These are phyloP conservation scores for Crocallis elinguaria DNA, from an alignment of 2,888 invertebrate species.

Conservation along the genomic window DNA sequence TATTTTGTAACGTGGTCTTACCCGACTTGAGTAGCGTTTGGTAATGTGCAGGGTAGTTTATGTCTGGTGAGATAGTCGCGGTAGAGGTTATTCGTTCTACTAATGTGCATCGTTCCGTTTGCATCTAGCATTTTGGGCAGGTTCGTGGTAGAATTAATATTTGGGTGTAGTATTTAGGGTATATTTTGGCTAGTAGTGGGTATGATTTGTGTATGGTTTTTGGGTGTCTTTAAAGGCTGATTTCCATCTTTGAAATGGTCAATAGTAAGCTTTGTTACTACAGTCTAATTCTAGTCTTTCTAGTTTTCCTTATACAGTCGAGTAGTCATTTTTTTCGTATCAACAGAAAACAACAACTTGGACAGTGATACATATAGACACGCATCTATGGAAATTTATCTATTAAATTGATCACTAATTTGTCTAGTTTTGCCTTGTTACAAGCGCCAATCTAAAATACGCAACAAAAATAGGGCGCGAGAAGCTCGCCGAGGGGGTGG, in stretches of 20 bases:
- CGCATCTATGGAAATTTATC: not conserved
- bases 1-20: too few relatives aligned
- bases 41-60: constrained; percentile 82
- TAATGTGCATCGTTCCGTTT: constrained; percentile 81
- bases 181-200: not conserved
- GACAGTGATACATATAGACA: too few relatives aligned
- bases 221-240: too few relatives aligned
- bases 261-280: too few relatives aligned
- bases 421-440: constrained; percentile 21
- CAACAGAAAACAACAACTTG: too few relatives aligned
- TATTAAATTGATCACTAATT: constrained; percentile 7
- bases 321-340: too few relatives aligned
- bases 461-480: constrained; percentile 61
- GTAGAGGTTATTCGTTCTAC: constrained; percentile 81
- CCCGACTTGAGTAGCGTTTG: constrained; percentile 55
- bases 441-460: constrained; percentile 46
- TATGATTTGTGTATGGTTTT: not conserved
- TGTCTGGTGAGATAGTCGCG: constrained; percentile 78
- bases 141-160: constrained; percentile 8
- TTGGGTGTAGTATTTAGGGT: not conserved
- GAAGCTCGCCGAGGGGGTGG: constrained; percentile 28
- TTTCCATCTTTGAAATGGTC: too few relatives aligned
- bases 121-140: constrained; percentile 56
- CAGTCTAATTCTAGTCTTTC: too few relatives aligned
- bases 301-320: too few relatives aligned